Conservation (phyloP, 2,113 vertebrate genomes). For the Paratilapia polleni region DNA sequence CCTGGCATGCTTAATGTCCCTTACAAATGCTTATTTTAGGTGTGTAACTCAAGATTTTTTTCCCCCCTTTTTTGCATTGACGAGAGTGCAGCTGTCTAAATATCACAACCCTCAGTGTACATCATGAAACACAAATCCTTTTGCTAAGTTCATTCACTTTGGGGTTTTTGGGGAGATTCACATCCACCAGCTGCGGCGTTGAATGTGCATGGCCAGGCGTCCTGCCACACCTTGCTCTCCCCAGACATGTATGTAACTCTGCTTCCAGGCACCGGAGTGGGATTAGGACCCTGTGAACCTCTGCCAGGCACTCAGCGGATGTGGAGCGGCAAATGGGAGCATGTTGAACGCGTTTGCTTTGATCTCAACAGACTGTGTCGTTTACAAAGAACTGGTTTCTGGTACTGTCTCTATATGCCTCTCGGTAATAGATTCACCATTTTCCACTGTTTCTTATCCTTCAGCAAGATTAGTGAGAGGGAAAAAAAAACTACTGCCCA, state of each 20-base stretch:
- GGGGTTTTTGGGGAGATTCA: slow-evolving; percentile 19
- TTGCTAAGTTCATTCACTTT: slow-evolving; percentile 20
- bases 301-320: slow-evolving; percentile 62
- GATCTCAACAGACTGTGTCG: slow-evolving; percentile 62
- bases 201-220: slow-evolving; percentile 34
- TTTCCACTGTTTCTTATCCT: slow-evolving; percentile 47
- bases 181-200: slow-evolving; percentile 35
- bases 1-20: slow-evolving; percentile 6
- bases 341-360: slow-evolving; percentile 70
- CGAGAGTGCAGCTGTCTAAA: slow-evolving; percentile 20
- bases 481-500: slow-evolving; percentile 13
- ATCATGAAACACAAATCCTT: slow-evolving; percentile 33
- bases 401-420: slow-evolving; percentile 50
- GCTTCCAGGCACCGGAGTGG: slow-evolving; percentile 43
- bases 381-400: slow-evolving; percentile 63
- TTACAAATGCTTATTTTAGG: slow-evolving; percentile 17
- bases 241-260: neutral
- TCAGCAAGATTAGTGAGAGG: slow-evolving; percentile 10
- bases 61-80: neutral
- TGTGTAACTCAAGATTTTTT: neutral
- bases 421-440: slow-evolving; percentile 53
- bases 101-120: neutral
- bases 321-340: slow-evolving; percentile 62
- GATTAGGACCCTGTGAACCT: slow-evolving; percentile 63
- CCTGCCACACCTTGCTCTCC: slow-evolving; percentile 55